A percentile compares a stretch with the other conserved stretches of the same genome.
These are phyloP conservation scores for Polylopha cassiicola DNA, from an alignment of 2,888 invertebrate genomes.

Conservation along the genomic window DNA sequence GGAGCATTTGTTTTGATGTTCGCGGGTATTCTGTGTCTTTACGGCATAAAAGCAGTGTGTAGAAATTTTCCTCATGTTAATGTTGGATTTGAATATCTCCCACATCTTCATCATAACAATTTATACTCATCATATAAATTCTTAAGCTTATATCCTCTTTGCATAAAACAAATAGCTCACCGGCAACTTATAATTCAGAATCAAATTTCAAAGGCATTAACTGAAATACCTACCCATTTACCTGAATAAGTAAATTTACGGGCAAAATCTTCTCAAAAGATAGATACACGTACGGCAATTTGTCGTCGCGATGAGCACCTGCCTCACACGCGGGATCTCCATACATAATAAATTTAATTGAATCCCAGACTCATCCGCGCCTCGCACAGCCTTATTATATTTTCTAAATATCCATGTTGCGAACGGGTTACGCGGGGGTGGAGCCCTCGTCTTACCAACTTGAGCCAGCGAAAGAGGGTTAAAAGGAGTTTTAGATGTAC, in stretches of 20 bases:
- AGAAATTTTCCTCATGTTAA: constrained; percentile 35
- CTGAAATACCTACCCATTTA: constrained; percentile 6
- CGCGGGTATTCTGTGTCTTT: constrained; percentile 39
- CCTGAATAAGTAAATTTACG: constrained; percentile 16
- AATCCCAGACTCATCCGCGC: constrained; percentile 71
- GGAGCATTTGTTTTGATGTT: constrained; percentile 72
- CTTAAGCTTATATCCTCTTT: too few species aligned
- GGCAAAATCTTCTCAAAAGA: constrained; percentile 41
- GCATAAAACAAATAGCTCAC: too few species aligned
- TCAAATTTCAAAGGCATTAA: background rate
- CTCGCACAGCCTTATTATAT: constrained; percentile 65
- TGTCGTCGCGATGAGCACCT: constrained; percentile 65
- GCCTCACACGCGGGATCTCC: constrained; percentile 68
- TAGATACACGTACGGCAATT: constrained; percentile 55
- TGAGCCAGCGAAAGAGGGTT: constrained; percentile 71
- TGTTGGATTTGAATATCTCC: too few species aligned
- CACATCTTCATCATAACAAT: too few species aligned
- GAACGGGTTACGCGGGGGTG: constrained; percentile 56
- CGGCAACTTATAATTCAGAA: too few species aligned
- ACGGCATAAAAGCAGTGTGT: constrained; percentile 36
- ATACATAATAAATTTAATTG: constrained; percentile 78
- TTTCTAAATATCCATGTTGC: constrained; percentile 67
- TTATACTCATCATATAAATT: too few species aligned
- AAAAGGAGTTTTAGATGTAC: constrained; percentile 78
- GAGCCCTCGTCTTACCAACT: constrained; percentile 75